Evolutionary conservation across 2,888 invertebrate genomes (phyloP).

Genomic region (Petrolisthes cinctipes): DNA sequence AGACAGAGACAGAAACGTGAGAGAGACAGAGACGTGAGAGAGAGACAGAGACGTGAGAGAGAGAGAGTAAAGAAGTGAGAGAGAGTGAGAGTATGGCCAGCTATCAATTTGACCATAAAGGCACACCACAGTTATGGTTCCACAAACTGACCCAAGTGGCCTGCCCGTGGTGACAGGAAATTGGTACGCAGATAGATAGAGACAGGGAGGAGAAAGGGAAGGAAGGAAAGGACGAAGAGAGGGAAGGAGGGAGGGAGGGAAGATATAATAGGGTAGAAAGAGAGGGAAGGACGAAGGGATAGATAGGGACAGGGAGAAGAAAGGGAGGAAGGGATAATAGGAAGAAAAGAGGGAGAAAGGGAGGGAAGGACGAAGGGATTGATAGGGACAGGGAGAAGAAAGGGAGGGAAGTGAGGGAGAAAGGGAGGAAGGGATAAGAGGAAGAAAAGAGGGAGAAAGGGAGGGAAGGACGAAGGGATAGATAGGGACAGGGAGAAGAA

Average conservation of each 20-base stretch:
- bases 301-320: background rate
- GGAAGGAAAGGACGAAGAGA: background rate
- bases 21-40: background rate
- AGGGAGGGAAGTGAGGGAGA: background rate
- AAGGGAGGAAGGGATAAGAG: background rate
- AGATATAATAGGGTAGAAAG: background rate
- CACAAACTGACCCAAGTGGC: no score
- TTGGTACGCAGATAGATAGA: background rate
- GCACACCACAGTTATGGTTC: no score
- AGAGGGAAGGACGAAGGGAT: background rate
- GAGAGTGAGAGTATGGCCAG: background rate
- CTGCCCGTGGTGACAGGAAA: background rate
- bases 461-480: background rate
- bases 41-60: background rate
- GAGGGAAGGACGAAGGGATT: no score
- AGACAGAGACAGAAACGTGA: background rate
- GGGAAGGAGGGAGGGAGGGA: background rate
- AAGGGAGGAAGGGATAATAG: no score
- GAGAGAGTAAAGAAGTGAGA: background rate
- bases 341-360: no score
- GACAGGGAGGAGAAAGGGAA: background rate
- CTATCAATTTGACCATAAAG: background rate
- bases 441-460: background rate
- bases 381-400: no score
- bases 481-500: background rate